Base-by-base conservation (phyloP, 2,113 vertebrate species). In the Alligator mississippiensis region DNA sequence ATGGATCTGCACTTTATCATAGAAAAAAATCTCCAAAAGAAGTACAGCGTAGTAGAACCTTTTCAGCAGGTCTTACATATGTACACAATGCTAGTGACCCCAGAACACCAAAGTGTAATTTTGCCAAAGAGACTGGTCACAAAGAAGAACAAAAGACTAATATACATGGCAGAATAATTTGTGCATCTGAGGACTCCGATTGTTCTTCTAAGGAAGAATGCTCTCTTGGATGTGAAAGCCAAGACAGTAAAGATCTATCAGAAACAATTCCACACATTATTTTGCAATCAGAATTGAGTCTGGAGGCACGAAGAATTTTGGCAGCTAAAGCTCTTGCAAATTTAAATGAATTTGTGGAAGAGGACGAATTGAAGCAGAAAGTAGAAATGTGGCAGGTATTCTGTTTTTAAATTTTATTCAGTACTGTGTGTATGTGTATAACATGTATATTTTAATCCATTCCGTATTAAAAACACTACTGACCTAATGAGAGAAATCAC, bases 301-400 rank as follows among this genome's bases (percentile, higher is more conserved):
- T 97, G 34, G 98, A 99, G 87, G 98, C 95, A 86, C 98, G 99
- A 76, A 97, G 98, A 84, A 63, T 99, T 64, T 92, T 99, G 94
- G 99, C 98, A 93, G 98, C 98, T 58, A 98, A 97, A 97, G 99
- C 99, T 72, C 98, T 99, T 89, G 98, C 98, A 82, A 95, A 98
- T 94, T 96, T 98, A 76, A 97, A 97, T 86, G 98, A 98, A 85
- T 97, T 97, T 92, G 87, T 96, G 79, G 98, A 94, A 63, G 98
- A 98, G 91, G 97, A 98, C 74, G 98, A 98, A 80, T 96, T 99
- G 64, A 97, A 97, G 78, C 95, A 97, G 89, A 98, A 98, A 88
- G 98, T 99, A 47, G 98, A 98, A 90, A 91, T 96, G 88, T 99
- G 99, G 99, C 99, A 99, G 99, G 99, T 99, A 98, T 62, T 90